Evolutionary conservation across 1,140 invertebrate species (phyloP), one percentile per base, ranked within the genome.

Genomic region (Drosophila prosaltans): DNA sequence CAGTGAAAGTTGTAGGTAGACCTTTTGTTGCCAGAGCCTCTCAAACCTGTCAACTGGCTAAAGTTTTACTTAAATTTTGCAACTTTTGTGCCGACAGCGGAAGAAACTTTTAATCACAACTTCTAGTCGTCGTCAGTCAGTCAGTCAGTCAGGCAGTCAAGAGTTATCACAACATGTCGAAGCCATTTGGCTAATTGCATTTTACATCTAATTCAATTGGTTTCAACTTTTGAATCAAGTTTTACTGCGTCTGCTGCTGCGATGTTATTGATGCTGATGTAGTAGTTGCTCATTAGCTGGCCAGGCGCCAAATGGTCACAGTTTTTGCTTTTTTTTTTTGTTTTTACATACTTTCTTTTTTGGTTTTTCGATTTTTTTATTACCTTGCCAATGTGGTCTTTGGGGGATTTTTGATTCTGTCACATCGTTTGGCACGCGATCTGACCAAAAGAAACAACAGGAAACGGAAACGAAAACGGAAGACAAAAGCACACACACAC

Each of bases 381-480:
- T 48, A 32, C 16, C 45, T 40, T 45, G 8, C 67, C 70, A 72
- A 76, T 43, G 65, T 66, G 64, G 16, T 51, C 60, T 76, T 72
- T 75, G 73, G 63, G 48, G 58, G 57, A 63, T 71, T 70, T 78
- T 51, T 26, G 61, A 78, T 71, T 75, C 73, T 86, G 79, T 73
- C 84, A 88, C 80, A 84, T 78, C 77, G 71, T 88, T 88, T 88
- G 84, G 84, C 84, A 89, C 74, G 84, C 84, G 73, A 75, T 75
- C 73, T 72, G 32, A 32, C 26, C 26, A 24, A 36, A 36, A 74
- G 64, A 48, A 21, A 41, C 65, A 59, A 61, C 75, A 78, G 69
- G 55, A 68, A 74, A 66, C 80, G 83, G 83, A 86, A 86, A 71
- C 71, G 74, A 59, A 82, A 79, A 41, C 36, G 45, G 43, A 70